Evolutionary conservation across 2,888 invertebrate genomes (phyloP).

Genomic region (Hypena proboscidalis): DNA sequence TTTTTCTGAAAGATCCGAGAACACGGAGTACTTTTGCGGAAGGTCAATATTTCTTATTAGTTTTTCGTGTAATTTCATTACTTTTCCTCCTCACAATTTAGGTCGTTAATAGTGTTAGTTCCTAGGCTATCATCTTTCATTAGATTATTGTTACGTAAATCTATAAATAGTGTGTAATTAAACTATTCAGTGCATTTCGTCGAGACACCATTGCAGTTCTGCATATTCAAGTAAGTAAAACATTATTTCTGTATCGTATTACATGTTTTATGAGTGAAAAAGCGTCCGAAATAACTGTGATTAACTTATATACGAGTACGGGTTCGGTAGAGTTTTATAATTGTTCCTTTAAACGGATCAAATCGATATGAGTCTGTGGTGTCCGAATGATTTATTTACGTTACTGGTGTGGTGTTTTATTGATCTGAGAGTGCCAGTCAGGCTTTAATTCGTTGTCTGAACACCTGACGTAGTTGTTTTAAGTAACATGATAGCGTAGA

Average conservation of each 20-base stretch:
- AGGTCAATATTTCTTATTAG: slow-evolving; percentile 33
- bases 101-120: slow-evolving; percentile 1
- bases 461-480: slow-evolving; percentile 27
- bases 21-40: slow-evolving; percentile 28
- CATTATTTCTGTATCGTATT: slow-evolving; percentile 39
- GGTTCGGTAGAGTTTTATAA: slow-evolving; percentile 7
- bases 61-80: slow-evolving; percentile 27
- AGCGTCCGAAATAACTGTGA: background rate
- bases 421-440: slow-evolving; percentile 35
- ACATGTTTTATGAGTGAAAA: slow-evolving; percentile 2
- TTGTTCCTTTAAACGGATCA: slow-evolving; percentile 32
- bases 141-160: slow-evolving; percentile 17
- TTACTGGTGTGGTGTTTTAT: slow-evolving; percentile 37
- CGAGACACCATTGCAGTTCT: slow-evolving; percentile 26
- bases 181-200: slow-evolving; percentile 29
- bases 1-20: slow-evolving; percentile 10
- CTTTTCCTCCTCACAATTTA: slow-evolving; percentile 13
- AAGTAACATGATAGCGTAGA: slow-evolving; percentile 39
- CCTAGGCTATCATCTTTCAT: slow-evolving; percentile 9
- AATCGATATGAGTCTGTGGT: slow-evolving; percentile 16
- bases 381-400: slow-evolving; percentile 46
- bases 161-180: slow-evolving; percentile 22
- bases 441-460: slow-evolving; percentile 15
- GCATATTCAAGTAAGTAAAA: slow-evolving; percentile 47
- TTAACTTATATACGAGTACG: background rate